Conservation (phyloP, 2,797 vertebrate genomes). For the Chrosomus eos region DNA sequence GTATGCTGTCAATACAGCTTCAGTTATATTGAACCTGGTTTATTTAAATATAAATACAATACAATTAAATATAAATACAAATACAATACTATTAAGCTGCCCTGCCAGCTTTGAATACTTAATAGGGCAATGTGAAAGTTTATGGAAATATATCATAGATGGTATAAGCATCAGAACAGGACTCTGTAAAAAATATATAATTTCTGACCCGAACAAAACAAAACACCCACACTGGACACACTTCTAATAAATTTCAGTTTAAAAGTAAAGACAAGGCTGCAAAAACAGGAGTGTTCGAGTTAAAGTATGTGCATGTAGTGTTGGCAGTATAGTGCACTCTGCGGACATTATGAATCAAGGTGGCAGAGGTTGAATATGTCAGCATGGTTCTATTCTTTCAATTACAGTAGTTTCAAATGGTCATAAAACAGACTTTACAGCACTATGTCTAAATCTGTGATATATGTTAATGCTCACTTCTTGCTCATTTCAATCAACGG, state of each 20-base stretch:
- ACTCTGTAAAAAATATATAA: no score
- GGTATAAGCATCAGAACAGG: neutral
- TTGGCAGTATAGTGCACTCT: neutral
- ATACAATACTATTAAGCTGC: neutral
- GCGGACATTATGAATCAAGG: neutral
- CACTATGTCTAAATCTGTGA: neutral
- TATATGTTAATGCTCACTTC: neutral
- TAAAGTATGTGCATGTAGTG: neutral
- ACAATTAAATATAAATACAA: no score
- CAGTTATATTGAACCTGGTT: neutral
- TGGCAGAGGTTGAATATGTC: conserved; percentile 8
- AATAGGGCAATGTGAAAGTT: neutral
- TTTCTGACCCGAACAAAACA: neutral
- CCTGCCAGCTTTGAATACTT: neutral
- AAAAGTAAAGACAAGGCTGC: neutral
- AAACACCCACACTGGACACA: conserved; percentile 2
- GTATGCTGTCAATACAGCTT: neutral
- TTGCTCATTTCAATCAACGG: neutral
- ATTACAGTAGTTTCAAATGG: neutral
- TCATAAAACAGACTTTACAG: conserved; percentile 8
- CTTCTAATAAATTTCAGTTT: neutral
- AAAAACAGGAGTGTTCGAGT: neutral
- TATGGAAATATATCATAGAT: conserved; percentile 20
- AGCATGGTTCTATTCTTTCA: conserved; percentile 5
- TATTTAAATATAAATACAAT: neutral